Evolutionary conservation across 2,113 vertebrate genomes (phyloP).

Genomic region (Ivindomyrus marchei): DNA sequence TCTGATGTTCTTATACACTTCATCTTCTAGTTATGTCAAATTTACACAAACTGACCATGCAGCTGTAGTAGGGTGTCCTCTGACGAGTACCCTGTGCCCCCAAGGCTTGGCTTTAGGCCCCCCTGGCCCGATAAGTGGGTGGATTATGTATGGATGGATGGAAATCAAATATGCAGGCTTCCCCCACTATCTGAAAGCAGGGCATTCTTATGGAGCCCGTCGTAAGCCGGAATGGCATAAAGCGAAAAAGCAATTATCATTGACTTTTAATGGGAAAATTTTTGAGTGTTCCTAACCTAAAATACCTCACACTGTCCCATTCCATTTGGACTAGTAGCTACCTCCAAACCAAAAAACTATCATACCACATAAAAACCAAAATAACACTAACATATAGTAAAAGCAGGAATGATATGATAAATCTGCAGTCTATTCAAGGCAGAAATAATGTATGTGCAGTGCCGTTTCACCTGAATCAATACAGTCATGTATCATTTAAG

Average conservation of each 20-base stretch:
- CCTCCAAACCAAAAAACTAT: neutral
- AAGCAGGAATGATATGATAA: neutral
- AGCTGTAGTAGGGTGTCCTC: neutral
- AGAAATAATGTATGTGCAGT: neutral
- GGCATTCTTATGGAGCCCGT: too few species aligned
- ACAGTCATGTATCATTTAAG: neutral
- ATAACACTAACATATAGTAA: neutral
- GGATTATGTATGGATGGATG: neutral
- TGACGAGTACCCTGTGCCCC: neutral
- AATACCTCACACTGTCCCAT: neutral
- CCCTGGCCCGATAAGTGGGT: neutral
- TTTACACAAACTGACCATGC: neutral
- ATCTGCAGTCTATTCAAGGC: neutral
- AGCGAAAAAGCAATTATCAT: too few species aligned
- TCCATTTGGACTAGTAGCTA: too few species aligned
- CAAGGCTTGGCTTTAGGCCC: neutral
- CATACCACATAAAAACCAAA: neutral
- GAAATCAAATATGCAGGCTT: neutral
- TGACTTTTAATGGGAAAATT: neutral
- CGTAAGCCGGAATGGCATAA: too few species aligned
- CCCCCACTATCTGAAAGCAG: neutral
- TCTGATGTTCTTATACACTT: neutral
- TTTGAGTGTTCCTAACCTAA: neutral
- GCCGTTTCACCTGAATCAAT: neutral
- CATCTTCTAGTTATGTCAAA: neutral